Evolutionary conservation across 92 coral and sea anemone genomes (phyloP), one percentile per base, ranked within the genome.

Genomic region (Zoanthus sociatus): DNA sequence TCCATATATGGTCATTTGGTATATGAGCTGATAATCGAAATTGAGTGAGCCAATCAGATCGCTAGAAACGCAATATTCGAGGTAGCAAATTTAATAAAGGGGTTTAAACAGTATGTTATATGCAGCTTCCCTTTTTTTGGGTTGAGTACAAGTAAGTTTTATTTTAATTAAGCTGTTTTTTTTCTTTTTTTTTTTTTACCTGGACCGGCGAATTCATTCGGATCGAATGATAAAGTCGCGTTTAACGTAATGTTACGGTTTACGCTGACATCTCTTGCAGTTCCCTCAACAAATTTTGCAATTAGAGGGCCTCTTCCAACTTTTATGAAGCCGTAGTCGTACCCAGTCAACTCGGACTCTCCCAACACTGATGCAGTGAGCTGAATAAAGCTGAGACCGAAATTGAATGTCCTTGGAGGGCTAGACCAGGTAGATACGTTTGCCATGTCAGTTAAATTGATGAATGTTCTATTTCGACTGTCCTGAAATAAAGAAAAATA

Each of bases 241-340:
- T 78, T 78, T 78, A 78, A 33, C 16, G 84, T 78, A n/a, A 78
- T 61, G 56, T 78, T 78, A 9, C 84, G 84, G 2, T 60, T 78
- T 9, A 9, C 30, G 47, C 84, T 78, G 84, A 60, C 33, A 6
- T 37, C 54, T 12, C 70, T 64, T 20, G 7, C 0, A 5, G 56
- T 7, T 42, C 84, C 84, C 4, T 45, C 13, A 5, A 78, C 72
- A 56, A 78, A 78, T n/a, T n/a, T 4, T 20, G 60, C 15, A 13
- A n/a, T 1, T 15, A 58, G 64, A 1, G 84, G 71, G 54, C 84
- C 84, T 42, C 70, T 8, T 20, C 13, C 32, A 7, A 78, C 72
- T 9, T 37, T 32, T 13, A 78, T 6, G 9, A 78, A 58, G 6
- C 84, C 84, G 18, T 78, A 61, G 55, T 78, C 72, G 84, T 60